Evolutionary conservation across 2,113 vertebrate species (phyloP).

Genomic region (Cyphomyrus plagiostoma): DNA sequence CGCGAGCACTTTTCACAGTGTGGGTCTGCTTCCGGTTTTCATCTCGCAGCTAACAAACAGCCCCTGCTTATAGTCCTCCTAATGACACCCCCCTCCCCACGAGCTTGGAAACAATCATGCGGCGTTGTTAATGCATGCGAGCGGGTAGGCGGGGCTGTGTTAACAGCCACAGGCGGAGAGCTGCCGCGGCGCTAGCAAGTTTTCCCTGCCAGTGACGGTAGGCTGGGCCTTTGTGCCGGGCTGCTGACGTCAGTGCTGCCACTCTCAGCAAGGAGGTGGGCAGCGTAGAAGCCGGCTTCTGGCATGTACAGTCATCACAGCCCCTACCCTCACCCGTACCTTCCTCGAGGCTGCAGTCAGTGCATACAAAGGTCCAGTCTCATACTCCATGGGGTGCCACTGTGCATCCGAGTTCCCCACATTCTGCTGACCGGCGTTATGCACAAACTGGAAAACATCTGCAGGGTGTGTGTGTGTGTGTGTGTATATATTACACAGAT

Average conservation of each 20-base stretch:
- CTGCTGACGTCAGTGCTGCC: constrained; percentile 13
- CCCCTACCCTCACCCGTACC: not conserved
- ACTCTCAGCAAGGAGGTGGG: not conserved
- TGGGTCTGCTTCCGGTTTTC: not conserved
- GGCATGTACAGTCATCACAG: not conserved
- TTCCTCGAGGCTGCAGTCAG: not conserved
- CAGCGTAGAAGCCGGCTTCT: not conserved
- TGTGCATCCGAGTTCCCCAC: not conserved
- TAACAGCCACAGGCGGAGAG: not conserved
- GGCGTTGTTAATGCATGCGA: not conserved
- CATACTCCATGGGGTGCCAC: not conserved
- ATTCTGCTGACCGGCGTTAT: not conserved
- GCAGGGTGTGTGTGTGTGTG: not conserved
- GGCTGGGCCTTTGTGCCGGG: not conserved
- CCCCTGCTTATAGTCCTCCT: not conserved
- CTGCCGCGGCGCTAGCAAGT: not conserved
- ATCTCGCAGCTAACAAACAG: not conserved
- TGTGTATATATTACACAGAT: not conserved
- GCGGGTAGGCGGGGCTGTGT: not conserved
- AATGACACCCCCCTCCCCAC: not conserved
- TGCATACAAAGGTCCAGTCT: not conserved
- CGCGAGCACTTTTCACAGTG: not conserved
- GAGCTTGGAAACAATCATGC: not conserved
- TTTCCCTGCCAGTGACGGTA: constrained; percentile 1
- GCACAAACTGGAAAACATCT: not conserved